Conservation (phyloP, 2,113 vertebrate genomes). For the Daubentonia madagascariensis region DNA sequence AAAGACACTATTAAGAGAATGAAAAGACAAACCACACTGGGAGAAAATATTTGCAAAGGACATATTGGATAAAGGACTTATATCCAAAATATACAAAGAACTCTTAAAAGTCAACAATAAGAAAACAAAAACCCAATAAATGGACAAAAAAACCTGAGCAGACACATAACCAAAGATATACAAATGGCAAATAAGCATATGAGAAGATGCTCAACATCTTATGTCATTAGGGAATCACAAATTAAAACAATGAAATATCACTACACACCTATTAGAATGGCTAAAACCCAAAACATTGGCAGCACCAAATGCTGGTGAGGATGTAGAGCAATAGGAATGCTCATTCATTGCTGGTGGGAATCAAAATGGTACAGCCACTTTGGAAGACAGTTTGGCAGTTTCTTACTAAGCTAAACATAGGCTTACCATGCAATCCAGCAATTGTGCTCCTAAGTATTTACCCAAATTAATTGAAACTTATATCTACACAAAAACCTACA, state of each 20-base stretch:
- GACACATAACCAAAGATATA: neutral
- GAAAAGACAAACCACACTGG: neutral
- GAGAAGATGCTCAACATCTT: neutral
- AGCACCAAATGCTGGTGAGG: neutral
- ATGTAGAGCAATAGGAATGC: neutral
- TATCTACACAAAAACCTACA: neutral
- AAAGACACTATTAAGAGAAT: neutral
- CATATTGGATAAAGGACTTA: neutral
- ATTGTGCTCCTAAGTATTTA: neutral
- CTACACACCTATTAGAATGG: fast-evolving
- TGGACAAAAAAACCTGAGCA: neutral
- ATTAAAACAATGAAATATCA: neutral
- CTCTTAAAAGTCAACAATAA: neutral
- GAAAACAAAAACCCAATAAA: neutral
- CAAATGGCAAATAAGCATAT: neutral
- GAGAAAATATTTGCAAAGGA: neutral
- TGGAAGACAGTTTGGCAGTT: neutral
- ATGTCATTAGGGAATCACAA: neutral
- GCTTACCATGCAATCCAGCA: neutral
- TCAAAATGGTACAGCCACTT: neutral
- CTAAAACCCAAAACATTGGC: neutral
- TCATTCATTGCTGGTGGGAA: neutral
- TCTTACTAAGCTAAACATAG: neutral
- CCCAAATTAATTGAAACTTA: neutral
- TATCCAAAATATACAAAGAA: neutral